These are phyloP conservation scores for Chionomys nivalis DNA, from an alignment of 2,113 vertebrate species.

Conservation along the genomic window DNA sequence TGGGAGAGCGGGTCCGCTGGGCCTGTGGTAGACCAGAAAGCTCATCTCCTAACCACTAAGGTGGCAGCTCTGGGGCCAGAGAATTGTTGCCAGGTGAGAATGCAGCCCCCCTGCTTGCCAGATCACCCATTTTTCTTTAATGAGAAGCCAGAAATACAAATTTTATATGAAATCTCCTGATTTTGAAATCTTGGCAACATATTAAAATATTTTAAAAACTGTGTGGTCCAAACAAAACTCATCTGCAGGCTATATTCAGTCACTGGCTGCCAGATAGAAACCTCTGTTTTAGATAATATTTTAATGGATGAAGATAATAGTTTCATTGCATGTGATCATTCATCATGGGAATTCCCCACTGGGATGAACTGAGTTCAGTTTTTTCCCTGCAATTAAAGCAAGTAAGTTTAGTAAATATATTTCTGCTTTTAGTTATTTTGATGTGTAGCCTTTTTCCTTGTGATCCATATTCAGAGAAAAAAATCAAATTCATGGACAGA, in stretches of 20 bases:
- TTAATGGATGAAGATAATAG: slow-evolving; percentile 79
- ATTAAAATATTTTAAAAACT: slow-evolving; percentile 74
- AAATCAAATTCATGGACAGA: not conserved
- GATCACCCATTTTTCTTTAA: not conserved
- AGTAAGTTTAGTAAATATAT: slow-evolving; percentile 47
- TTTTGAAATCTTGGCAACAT: slow-evolving; percentile 77
- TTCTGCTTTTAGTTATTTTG: slow-evolving; percentile 60
- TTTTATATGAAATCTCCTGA: slow-evolving; percentile 73
- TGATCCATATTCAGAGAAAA: slow-evolving; percentile 20
- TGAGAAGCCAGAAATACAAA: slow-evolving; percentile 59
- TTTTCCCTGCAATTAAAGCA: slow-evolving; percentile 41
- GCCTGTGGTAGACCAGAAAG: slow-evolving; percentile 36
- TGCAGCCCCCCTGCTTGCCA: not conserved
- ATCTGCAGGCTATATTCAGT: slow-evolving; percentile 69
- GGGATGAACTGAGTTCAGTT: slow-evolving; percentile 58
- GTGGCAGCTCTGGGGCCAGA: not conserved
- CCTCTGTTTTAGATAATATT: slow-evolving; percentile 80
- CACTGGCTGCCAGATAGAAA: slow-evolving; percentile 74
- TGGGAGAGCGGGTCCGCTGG: not conserved
- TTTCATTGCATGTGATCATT: slow-evolving; percentile 73
- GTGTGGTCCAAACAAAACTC: slow-evolving; percentile 80
- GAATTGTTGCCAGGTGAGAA: slow-evolving; percentile 50
- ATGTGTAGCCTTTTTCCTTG: slow-evolving; percentile 52
- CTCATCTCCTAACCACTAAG: not conserved
- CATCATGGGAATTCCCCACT: slow-evolving; percentile 66